Conservation (phyloP, 1,140 invertebrate genomes). For the Heterodera schachtii region DNA sequence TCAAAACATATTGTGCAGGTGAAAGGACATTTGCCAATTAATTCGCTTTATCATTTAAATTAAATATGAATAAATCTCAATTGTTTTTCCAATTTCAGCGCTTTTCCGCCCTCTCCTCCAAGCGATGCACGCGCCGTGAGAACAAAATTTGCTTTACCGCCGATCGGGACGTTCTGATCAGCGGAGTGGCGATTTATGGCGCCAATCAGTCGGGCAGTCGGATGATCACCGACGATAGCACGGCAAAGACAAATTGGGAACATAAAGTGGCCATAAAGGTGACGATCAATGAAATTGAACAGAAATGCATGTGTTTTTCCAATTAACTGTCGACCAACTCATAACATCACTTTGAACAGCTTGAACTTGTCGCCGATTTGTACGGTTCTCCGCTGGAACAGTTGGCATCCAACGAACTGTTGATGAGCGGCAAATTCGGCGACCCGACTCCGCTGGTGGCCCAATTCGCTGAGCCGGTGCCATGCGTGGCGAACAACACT, state of each 20-base stretch:
- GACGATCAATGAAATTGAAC: conserved; percentile 18
- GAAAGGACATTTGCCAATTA: not conserved
- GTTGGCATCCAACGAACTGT: conserved; percentile 42
- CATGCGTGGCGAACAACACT: conserved; percentile 41
- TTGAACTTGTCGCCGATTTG: conserved; percentile 10
- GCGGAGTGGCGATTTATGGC: conserved; percentile 47
- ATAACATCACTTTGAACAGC: not conserved
- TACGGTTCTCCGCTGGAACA: conserved; percentile 24
- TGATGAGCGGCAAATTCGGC: conserved; percentile 42
- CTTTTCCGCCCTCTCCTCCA: conserved; percentile 43
- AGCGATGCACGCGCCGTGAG: conserved; percentile 47
- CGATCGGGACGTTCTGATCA: conserved; percentile 41
- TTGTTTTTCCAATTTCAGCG: conserved; percentile 21
- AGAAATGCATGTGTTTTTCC: too few species aligned
- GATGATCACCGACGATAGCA: conserved; percentile 35
- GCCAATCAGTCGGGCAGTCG: conserved; percentile 36
- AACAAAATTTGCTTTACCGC: conserved; percentile 50
- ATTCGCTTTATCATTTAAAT: too few species aligned
- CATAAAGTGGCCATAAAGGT: conserved; percentile 42
- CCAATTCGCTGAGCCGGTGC: conserved; percentile 43
- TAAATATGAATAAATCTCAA: not conserved
- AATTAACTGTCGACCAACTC: too few species aligned
- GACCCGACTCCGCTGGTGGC: conserved; percentile 45
- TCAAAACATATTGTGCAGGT: conserved; percentile 43
- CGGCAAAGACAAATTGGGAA: conserved; percentile 33